A percentile compares a stretch with the other conserved stretches of the same genome.
Evolutionary conservation across 2,888 invertebrate genomes (phyloP).

Genomic region (Agapostemon virescens): DNA sequence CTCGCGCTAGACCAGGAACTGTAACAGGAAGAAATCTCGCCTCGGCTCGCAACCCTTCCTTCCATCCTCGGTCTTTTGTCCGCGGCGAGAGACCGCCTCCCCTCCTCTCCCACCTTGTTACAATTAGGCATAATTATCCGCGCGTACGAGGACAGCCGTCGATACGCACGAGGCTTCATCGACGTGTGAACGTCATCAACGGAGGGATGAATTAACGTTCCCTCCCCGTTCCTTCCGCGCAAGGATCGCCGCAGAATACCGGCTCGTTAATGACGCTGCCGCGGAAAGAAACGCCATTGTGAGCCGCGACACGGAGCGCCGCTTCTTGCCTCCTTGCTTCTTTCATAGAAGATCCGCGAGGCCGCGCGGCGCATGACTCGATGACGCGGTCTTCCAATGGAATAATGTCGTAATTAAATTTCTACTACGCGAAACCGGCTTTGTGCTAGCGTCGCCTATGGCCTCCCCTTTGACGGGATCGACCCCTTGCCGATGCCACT

Average conservation of each 20-base stretch:
- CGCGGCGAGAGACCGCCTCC: conserved; percentile 28
- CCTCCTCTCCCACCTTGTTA: conserved; percentile 47
- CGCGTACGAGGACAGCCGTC: conserved; percentile 31
- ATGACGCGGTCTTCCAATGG: conserved; percentile 26
- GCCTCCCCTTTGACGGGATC: conserved; percentile 27
- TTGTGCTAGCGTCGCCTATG: conserved; percentile 45
- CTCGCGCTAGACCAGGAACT: conserved; percentile 18
- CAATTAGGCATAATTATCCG: conserved; percentile 66
- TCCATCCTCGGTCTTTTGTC: conserved; percentile 44
- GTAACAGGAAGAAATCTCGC: conserved; percentile 36
- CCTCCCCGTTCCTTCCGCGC: background rate
- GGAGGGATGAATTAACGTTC: conserved; percentile 47
- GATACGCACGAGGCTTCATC: conserved; percentile 28
- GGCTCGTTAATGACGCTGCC: conserved; percentile 51
- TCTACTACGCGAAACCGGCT: conserved; percentile 40
- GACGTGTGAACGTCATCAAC: conserved; percentile 37
- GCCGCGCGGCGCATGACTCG: conserved; percentile 24
- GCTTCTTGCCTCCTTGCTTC: conserved; percentile 18
- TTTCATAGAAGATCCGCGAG: conserved; percentile 27
- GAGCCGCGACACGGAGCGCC: background rate
- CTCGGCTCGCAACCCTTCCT: conserved; percentile 24
- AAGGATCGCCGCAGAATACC: conserved; percentile 28
- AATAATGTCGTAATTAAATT: conserved; percentile 57
- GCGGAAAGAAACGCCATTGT: conserved; percentile 46
- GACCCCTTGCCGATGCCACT: background rate